These are phyloP conservation scores for Lithobates sylvaticus DNA, from an alignment of 2,797 vertebrate genomes.

Conservation along the genomic window DNA sequence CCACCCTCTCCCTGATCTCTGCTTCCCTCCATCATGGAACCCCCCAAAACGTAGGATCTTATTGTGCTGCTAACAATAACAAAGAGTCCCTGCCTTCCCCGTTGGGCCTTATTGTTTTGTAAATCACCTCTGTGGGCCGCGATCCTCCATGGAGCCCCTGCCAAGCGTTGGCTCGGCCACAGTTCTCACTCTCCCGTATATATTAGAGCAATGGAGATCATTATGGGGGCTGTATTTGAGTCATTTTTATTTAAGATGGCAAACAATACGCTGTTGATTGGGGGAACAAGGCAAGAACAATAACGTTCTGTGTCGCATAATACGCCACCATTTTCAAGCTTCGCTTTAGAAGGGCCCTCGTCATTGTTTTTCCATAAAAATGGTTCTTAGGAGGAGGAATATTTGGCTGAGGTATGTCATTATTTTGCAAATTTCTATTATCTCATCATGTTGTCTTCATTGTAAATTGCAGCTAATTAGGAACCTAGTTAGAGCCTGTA, in stretches of 20 bases:
- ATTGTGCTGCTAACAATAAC: neutral
- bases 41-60: no score
- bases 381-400: conserved; percentile 99
- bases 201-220: conserved; percentile 97
- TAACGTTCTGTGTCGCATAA: conserved; percentile 99
- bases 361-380: conserved; percentile 97
- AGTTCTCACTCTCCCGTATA: conserved; percentile 89
- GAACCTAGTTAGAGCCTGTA: conserved; percentile 98
- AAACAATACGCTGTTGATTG: conserved; percentile 99
- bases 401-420: conserved; percentile 99
- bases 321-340: conserved; percentile 97
- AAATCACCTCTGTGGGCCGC: conserved; percentile 84
- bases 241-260: conserved; percentile 99
- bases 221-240: conserved; percentile 99
- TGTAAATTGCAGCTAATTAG: conserved; percentile 99
- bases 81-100: conserved; percentile 70
- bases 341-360: conserved; percentile 95
- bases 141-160: conserved; percentile 76
- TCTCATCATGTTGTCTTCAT: conserved; percentile 99
- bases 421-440: conserved; percentile 99
- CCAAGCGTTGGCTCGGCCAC: conserved; percentile 77
- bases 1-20: no score
- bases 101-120: conserved; percentile 75
- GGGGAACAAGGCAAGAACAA: conserved; percentile 99
- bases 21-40: no score